Base-by-base conservation (phyloP, 2,113 vertebrate species). In the Hydrolagus affinis region DNA sequence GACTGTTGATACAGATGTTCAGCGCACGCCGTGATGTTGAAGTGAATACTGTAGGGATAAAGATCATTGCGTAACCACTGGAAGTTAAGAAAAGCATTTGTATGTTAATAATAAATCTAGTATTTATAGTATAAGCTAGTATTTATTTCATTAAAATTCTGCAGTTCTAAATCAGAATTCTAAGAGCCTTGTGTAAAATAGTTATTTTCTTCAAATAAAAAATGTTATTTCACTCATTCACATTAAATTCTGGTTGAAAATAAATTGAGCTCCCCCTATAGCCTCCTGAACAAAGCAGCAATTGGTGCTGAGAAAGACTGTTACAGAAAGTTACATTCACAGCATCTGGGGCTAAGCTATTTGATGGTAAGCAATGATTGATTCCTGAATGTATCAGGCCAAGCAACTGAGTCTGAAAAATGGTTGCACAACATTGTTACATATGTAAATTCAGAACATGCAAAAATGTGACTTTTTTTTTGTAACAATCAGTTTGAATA, bases 71-170 rank as follows among this genome's bases (percentile, higher is more conserved):
- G 44, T 30, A 9, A 83, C 8, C 73, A 66, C 62, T 32, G 60
- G 25, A 83, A 80, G 66, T 32, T 68, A 28, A 19, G 62, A 64
- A 78, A 80, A 80, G 28, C 25, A 75, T 9, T 64, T 80, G 76
- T 28, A 80, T 15, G 32, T 15, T 30, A 66, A 15, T 28, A 56
- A 80, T 62, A 64, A 28, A 68, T 4, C 2, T 9, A 83, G 23
- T 7, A 17, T 11, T 23, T n/a, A n/a, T n/a, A n/a, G n/a, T n/a
- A n/a, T n/a, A n/a, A 44, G 44, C 44, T 44, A 44, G 28, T 73
- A 75, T 11, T 7, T 23, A 64, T 3, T n/a, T 15, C 73, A 75
- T 14, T 14, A 8, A 56, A 4, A 75, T 56, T 75, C 56, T 15
- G 30, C 17, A 9, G 21, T 8, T 75, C 32, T 75, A 44, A 75